Base-by-base conservation (phyloP, 2,888 invertebrate species). In the Eledona agricola region DNA sequence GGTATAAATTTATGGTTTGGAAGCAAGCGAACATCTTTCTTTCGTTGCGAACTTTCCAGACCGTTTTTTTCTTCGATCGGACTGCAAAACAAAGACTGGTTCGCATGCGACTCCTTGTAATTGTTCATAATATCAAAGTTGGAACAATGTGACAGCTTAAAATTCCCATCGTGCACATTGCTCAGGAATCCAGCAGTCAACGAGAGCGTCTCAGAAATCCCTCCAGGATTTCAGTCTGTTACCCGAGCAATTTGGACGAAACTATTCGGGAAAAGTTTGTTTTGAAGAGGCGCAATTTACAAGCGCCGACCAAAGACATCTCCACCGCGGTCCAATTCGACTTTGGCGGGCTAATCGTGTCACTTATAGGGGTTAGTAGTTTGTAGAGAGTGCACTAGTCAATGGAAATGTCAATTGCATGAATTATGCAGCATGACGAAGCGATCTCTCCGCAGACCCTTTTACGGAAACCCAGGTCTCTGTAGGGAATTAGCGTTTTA, bases 301-400 rank as follows among this genome's bases (percentile, higher is more conserved):
- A 37, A 34, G 19, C 34, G n/a, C 15, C 19, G 19, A 35, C 35
- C 28, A 7, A 6, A 5, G 6, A n/a, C 9, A 28, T 6, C 10
- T 11, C 10, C 6, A 28, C 6, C 20, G 28, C 20, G 28, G 11
- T 6, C 29, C 20, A 29, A 28, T 42, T 42, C 16, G 11, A 34
- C 40, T 11, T 29, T 37, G 7, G 13, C 32, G 26, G 12, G 16
- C 38, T 55, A 55, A 55, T 55, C 50, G 50, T 50, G 55, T 50
- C 55, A 26, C 42, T 51, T 51, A 55, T 55, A 34, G 51, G 55
- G 51, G 55, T 55, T 55, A 55, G 55, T 55, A 51, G 55, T 42
- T 37, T 38, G 50, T 34, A 42, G 42, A 34, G 42, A 50, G 50
- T 34, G 50, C 32, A 50, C 16, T 40, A 9, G 38, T 31, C 38